These are phyloP conservation scores for Echinometra lucunter DNA, from an alignment of 53 echinoderm and acorn worm genomes.

Conservation along the genomic window DNA sequence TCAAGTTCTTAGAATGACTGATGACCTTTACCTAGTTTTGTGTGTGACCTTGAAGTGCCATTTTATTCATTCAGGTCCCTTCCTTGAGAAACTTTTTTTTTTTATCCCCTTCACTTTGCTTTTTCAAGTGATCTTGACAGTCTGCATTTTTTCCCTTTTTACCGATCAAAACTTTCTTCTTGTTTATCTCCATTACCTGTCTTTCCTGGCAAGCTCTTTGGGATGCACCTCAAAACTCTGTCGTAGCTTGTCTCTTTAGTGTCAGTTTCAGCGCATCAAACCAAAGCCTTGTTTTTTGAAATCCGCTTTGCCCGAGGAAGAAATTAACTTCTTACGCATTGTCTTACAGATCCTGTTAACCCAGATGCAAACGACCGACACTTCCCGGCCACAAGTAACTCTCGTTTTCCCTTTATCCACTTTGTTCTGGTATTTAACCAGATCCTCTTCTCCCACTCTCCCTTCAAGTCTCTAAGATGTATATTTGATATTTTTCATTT, in stretches of 20 bases:
- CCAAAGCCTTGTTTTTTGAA: conserved; percentile 53
- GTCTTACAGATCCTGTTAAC: conserved; percentile 70
- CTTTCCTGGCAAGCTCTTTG: neutral
- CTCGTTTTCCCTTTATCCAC: conserved; percentile 32
- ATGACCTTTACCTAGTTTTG: neutral
- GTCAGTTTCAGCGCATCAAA: conserved; percentile 48
- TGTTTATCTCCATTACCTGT: conserved; percentile 20
- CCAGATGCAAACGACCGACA: conserved; percentile 69
- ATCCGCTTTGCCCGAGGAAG: conserved; percentile 71
- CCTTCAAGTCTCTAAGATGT: conserved; percentile 69
- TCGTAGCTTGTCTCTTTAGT: conserved; percentile 40
- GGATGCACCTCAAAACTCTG: conserved; percentile 23
- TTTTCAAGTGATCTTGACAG: neutral
- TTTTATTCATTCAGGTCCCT: neutral
- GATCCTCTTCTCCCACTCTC: conserved; percentile 55
- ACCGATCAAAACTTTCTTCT: neutral
- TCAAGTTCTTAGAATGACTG: neutral
- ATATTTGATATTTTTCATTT: conserved; percentile 71
- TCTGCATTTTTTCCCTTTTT: neutral
- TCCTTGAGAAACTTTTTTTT: neutral
- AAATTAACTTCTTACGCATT: conserved; percentile 72
- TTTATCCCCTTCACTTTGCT: neutral
- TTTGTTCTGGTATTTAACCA: conserved; percentile 56
- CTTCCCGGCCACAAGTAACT: conserved; percentile 64
- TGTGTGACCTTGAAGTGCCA: neutral